These are phyloP conservation scores for Cephus sareptanus DNA, from an alignment of 2,888 invertebrate species.

Conservation along the genomic window DNA sequence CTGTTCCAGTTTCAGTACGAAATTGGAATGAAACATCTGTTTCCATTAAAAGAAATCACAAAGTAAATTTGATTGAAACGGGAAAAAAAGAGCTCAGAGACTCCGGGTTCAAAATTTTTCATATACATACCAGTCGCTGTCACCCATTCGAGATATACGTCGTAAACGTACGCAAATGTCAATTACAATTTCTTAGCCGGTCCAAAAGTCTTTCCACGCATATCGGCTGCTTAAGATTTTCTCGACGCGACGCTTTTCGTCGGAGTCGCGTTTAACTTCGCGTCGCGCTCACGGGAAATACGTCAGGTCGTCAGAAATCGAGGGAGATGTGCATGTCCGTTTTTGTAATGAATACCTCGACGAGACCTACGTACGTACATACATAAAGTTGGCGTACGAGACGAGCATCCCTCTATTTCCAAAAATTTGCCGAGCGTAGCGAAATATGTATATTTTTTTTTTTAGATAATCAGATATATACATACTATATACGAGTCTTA, in stretches of 20 bases:
- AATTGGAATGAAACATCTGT: neutral
- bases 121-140: neutral
- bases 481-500: conserved; percentile 51
- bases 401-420: conserved; percentile 65
- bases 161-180: neutral
- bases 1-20: neutral
- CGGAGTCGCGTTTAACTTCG: neutral
- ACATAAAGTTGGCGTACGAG: conserved; percentile 51
- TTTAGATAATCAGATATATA: conserved; percentile 32
- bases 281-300: conserved; percentile 35
- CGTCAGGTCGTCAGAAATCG: conserved; percentile 56
- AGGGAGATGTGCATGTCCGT: conserved; percentile 64
- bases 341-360: conserved; percentile 61
- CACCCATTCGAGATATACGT: neutral
- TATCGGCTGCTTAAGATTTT: neutral
- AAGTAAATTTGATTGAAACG: neutral
- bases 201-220: neutral
- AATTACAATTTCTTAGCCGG: neutral
- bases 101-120: neutral
- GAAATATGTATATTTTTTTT: conserved; percentile 49
- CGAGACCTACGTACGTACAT: conserved; percentile 46
- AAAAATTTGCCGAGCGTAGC: conserved; percentile 60
- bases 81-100: neutral
- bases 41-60: neutral
- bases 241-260: neutral